Conservation (phyloP, 2,888 invertebrate species). For the Marasmarcha lunaedactyla region DNA sequence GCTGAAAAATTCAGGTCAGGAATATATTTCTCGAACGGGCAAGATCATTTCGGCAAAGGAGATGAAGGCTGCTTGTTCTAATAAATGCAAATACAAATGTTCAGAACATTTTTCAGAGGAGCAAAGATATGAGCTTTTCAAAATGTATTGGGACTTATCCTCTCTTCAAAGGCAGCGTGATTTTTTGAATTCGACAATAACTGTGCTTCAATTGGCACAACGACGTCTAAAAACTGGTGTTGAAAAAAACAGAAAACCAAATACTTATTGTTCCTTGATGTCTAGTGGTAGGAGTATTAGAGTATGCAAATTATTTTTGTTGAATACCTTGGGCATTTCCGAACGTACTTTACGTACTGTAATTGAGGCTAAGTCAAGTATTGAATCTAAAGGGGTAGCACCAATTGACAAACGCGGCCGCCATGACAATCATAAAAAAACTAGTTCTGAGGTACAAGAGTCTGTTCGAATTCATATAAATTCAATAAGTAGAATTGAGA, state of each 20-base stretch:
- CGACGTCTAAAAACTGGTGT: slow-evolving; percentile 9
- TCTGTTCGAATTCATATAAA: background rate
- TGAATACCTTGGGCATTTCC: background rate
- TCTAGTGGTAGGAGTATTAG: background rate
- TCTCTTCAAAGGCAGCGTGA: slow-evolving; percentile 11
- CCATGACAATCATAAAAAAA: background rate
- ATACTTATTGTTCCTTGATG: background rate
- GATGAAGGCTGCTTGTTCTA: no score
- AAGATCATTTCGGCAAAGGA: no score
- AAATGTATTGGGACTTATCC: slow-evolving; percentile 9
- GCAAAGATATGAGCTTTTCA: no score
- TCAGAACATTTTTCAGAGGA: no score
- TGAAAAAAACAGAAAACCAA: slow-evolving; percentile 3
- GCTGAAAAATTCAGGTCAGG: no score
- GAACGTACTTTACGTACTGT: background rate
- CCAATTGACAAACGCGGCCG: background rate
- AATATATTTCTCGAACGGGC: no score
- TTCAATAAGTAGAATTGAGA: background rate
- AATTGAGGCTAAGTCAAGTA: background rate
- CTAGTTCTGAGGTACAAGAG: background rate
- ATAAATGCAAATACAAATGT: no score
- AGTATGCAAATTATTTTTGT: background rate
- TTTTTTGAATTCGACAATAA: slow-evolving; percentile 5
- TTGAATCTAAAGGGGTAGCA: background rate
- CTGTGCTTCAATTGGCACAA: slow-evolving; percentile 4